phyloP scores from a whole-genome alignment of 2,113 vertebrate genomes.

The Chamaea fasciata region DNA sequence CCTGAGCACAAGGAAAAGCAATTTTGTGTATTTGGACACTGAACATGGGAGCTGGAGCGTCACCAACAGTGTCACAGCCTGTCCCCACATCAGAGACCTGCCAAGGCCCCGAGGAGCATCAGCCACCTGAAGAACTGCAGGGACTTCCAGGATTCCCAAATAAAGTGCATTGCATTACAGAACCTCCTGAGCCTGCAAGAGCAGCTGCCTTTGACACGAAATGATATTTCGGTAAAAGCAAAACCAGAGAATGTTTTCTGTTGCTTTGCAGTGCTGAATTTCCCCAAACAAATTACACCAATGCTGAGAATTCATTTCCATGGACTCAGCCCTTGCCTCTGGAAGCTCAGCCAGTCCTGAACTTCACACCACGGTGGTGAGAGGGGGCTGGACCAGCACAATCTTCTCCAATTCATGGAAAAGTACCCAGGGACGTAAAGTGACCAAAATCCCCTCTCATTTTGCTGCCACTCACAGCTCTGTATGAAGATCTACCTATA shows the following conservation, averaged over 20 bases:
- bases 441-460: background rate
- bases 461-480: background rate
- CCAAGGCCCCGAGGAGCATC: background rate
- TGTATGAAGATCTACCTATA: background rate
- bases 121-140: background rate
- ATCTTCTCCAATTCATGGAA: background rate
- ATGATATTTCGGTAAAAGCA: background rate
- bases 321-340: background rate
- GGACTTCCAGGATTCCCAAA: background rate
- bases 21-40: background rate
- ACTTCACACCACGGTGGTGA: rapidly evolving
- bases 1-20: background rate
- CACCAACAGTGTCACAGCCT: background rate
- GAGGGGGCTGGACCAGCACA: background rate
- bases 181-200: background rate
- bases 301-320: background rate
- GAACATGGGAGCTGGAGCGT: background rate
- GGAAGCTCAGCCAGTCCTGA: background rate
- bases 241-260: background rate
- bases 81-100: background rate
- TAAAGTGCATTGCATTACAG: background rate
- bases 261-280: background rate
- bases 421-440: background rate
- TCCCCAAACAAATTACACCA: background rate
- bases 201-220: background rate